phyloP scores from a whole-genome alignment of 2,113 vertebrate genomes.

The Xiphophorus maculatus region DNA sequence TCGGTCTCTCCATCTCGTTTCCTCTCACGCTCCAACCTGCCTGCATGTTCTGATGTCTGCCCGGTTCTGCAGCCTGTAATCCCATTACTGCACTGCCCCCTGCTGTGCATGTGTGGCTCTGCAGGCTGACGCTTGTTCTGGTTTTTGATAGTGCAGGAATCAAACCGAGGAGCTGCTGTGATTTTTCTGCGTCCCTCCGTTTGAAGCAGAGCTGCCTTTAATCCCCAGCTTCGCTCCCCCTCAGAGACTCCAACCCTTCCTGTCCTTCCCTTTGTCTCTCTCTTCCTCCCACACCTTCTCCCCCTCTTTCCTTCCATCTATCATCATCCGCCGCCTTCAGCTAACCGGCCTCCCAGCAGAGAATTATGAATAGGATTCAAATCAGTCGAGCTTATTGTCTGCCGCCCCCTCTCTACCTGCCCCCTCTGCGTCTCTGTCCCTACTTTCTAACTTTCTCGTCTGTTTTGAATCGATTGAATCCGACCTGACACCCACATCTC shows the following conservation, averaged over 20 bases:
- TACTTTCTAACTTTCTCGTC: constrained; percentile 59
- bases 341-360: constrained; percentile 67
- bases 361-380: constrained; percentile 71
- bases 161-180: constrained; percentile 47
- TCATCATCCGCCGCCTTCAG: constrained; percentile 72
- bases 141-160: constrained; percentile 53
- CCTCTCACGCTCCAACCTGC: too few relatives aligned
- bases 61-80: constrained; percentile 16
- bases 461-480: constrained; percentile 48
- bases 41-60: neutral
- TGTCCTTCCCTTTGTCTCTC: constrained; percentile 70
- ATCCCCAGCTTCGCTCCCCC: constrained; percentile 65
- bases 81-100: constrained; percentile 16
- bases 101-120: constrained; percentile 4
- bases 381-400: constrained; percentile 63
- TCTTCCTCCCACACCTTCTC: constrained; percentile 69
- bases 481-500: constrained; percentile 49
- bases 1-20: neutral
- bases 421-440: constrained; percentile 42
- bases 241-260: constrained; percentile 66
- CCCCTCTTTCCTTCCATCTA: constrained; percentile 66
- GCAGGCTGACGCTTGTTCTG: constrained; percentile 12
- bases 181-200: constrained; percentile 34
- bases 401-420: constrained; percentile 50
- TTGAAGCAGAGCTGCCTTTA: constrained; percentile 58